phyloP scores from a whole-genome alignment of 2,888 invertebrate species.

The Gibbula magus region DNA sequence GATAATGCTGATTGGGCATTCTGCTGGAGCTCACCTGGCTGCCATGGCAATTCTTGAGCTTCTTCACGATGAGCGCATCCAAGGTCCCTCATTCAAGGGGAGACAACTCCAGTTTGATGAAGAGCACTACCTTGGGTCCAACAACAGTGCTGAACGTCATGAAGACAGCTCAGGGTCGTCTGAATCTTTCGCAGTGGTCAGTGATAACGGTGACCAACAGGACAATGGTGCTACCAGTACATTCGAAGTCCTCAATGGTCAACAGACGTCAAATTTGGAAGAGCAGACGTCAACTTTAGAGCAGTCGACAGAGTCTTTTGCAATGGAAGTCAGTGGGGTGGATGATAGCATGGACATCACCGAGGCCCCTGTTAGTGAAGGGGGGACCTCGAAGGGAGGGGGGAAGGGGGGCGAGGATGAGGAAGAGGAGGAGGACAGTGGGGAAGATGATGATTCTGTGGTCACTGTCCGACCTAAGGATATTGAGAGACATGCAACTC shows the following conservation, averaged over 20 bases:
- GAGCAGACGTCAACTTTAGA: neutral
- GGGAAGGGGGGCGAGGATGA: constrained; percentile 31
- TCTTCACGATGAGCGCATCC: constrained; percentile 54
- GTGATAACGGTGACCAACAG: constrained; percentile 50
- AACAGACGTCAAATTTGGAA: constrained; percentile 16
- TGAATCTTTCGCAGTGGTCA: constrained; percentile 60
- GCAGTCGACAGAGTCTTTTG: neutral
- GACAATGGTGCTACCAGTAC: constrained; percentile 36
- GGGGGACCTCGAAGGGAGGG: constrained; percentile 27
- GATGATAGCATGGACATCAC: constrained; percentile 26
- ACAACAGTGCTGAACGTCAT: constrained; percentile 29
- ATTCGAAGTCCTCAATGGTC: constrained; percentile 43
- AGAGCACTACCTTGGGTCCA: constrained; percentile 41
- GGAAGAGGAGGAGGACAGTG: constrained; percentile 48
- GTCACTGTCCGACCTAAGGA: constrained; percentile 60
- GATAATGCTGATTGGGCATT: constrained; percentile 70
- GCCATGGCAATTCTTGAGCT: constrained; percentile 69
- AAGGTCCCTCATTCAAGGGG: constrained; percentile 18
- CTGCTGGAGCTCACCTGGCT: constrained; percentile 71
- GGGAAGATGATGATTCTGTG: constrained; percentile 60
- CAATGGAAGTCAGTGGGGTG: neutral
- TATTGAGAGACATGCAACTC: constrained; percentile 49
- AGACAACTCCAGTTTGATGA: constrained; percentile 43
- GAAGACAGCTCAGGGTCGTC: constrained; percentile 55
- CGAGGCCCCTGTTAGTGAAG: constrained; percentile 28